phyloP scores from a whole-genome alignment of 2,888 invertebrate genomes.

The Lithophane ornitopus region DNA sequence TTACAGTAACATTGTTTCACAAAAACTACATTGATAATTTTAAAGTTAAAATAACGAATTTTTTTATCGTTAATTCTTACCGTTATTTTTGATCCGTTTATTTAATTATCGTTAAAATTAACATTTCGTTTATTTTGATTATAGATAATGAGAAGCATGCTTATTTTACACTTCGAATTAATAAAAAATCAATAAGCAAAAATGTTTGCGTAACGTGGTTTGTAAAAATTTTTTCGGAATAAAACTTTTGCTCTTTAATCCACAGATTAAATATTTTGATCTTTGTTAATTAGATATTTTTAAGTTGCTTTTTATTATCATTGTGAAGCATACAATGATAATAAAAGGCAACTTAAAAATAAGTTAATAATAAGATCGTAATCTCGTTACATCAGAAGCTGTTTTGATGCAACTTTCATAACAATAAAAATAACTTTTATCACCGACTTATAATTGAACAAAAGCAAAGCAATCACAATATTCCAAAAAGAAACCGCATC shows the following conservation, averaged over 20 bases:
- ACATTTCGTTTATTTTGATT: constrained; percentile 19
- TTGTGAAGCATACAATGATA: too few species aligned
- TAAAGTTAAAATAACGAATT: constrained; percentile 17
- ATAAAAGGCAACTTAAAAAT: too few species aligned
- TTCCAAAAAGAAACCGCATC: not conserved
- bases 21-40: constrained; percentile 11
- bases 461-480: not conserved
- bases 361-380: too few species aligned
- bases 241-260: constrained; percentile 12
- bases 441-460: not conserved
- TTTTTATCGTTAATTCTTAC: constrained; percentile 21
- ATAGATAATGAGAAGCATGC: constrained; percentile 11
- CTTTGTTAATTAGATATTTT: constrained; percentile 13
- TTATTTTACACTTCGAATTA: constrained; percentile 27
- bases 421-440: not conserved
- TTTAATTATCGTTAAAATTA: constrained; percentile 50
- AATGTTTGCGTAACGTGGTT: constrained; percentile 32
- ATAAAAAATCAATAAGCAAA: constrained; percentile 17
- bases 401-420: constrained; percentile 20
- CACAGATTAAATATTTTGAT: not conserved
- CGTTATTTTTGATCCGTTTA: constrained; percentile 50
- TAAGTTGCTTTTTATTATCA: constrained; percentile 15
- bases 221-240: not conserved
- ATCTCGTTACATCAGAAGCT: not conserved
- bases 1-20: constrained; percentile 9